phyloP scores from a whole-genome alignment of 2,888 invertebrate species.

The Erebia palarica region DNA sequence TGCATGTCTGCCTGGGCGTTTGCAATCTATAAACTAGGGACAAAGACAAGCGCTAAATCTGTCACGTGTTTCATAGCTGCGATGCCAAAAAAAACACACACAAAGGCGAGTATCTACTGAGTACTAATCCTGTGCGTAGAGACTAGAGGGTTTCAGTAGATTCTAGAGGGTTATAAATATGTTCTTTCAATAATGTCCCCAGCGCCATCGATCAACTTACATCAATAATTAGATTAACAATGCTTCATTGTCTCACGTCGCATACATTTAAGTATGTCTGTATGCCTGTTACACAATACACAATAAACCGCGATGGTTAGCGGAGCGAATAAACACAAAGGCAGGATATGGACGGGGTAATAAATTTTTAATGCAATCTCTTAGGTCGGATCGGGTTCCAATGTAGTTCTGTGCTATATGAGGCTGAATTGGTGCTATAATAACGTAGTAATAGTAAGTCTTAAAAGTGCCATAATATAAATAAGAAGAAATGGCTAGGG shows the following conservation, averaged over 20 bases:
- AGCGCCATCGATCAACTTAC: slow-evolving; percentile 17
- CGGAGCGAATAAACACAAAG: slow-evolving; percentile 44
- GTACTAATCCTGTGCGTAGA: neutral
- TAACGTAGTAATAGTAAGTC: too few relatives aligned
- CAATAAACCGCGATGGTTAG: slow-evolving; percentile 34
- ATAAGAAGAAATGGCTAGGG: too few relatives aligned
- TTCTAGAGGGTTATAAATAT: slow-evolving; percentile 13
- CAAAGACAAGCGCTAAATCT: neutral
- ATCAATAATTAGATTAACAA: slow-evolving; percentile 33
- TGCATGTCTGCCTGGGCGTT: neutral
- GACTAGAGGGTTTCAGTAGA: neutral
- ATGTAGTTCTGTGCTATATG: slow-evolving; percentile 12
- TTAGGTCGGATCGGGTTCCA: slow-evolving; percentile 15
- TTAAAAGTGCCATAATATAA: too few relatives aligned
- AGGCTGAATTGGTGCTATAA: neutral
- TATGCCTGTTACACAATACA: slow-evolving; percentile 29
- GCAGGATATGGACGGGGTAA: slow-evolving; percentile 44
- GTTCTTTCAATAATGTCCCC: slow-evolving; percentile 19
- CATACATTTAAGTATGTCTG: slow-evolving; percentile 12
- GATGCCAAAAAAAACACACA: neutral
- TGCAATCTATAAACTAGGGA: neutral
- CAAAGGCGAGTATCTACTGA: neutral
- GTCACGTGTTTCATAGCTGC: neutral
- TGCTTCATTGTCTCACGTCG: slow-evolving; percentile 30
- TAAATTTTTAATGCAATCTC: slow-evolving; percentile 45